Base-by-base conservation (phyloP, 1,140 invertebrate species). In the Lepidotrigona ventralis region DNA sequence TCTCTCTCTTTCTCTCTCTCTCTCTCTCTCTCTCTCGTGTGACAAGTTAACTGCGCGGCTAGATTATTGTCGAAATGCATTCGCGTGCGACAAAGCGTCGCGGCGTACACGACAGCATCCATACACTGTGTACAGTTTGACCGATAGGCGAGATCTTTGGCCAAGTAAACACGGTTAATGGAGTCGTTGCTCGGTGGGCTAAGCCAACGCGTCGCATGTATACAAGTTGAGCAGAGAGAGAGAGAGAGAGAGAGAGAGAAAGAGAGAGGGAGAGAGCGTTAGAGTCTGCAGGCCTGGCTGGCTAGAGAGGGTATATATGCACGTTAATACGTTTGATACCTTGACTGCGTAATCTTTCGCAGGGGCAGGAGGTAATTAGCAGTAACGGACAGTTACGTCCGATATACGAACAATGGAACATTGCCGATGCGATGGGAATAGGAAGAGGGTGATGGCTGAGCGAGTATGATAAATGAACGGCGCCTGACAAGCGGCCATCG, bases 401-500 rank as follows among this genome's bases (percentile, higher is more conserved):
- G 90, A 89, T 91, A 91, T 89, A 89, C 85, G 92, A 92, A 93
- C 93, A 93, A 93, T 93, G 90, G 90, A 91, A 88, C 90, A 87
- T 87, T 85, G 90, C 82, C 90, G 86, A 88, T 89, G 89, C 86
- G 91, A 93, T 91, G 91, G 91, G 88, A 89, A 90, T 89, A 86
- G 89, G 88, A 91, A 90, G 89, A 89, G 88, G 87, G 91, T 89
- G 91, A 93, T 90, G 90, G 92, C 87, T 92, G 92, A 93, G 93
- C 92, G 93, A 94, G 93, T 93, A 93, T 94, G 93, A 94, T 94
- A 92, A 94, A 94, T 94, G 93, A 93, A 92, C 89, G 92, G 86
- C 83, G 89, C 83, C 90, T 93, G 93, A 93, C 93, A 93, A 93
- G 92, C 93, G 92, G 93, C 92, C 93, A 94, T 94, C 93, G 93